These are phyloP conservation scores for Cerastis rubricosa DNA, from an alignment of 2,888 invertebrate species.

Conservation along the genomic window DNA sequence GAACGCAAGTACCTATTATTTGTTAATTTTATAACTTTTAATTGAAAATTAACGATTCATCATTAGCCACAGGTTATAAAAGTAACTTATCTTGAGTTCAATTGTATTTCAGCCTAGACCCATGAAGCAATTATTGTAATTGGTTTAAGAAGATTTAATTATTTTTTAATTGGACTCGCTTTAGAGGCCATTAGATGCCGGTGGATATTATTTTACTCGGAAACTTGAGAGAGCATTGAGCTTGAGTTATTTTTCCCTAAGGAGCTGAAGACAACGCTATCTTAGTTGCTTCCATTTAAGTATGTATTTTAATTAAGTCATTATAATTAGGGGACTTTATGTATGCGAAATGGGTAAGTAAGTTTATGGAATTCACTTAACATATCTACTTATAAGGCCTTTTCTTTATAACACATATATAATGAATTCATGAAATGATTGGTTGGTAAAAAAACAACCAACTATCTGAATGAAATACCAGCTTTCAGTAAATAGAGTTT, in stretches of 20 bases:
- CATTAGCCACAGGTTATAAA: constrained; percentile 21
- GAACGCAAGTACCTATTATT: constrained; percentile 43
- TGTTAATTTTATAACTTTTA: constrained; percentile 5
- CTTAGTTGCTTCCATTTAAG: not conserved
- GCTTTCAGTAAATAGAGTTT: too few relatives aligned
- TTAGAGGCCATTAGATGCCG: constrained; percentile 32
- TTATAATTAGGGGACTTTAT: not conserved
- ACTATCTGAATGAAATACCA: not conserved
- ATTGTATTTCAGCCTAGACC: constrained; percentile 53
- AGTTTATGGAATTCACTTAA: not conserved
- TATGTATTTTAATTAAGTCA: constrained; percentile 20
- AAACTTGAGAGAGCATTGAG: constrained; percentile 7
- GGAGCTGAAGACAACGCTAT: constrained; percentile 17
- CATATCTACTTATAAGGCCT: not conserved
- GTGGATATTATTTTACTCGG: constrained; percentile 40
- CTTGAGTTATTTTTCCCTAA: constrained; percentile 36
- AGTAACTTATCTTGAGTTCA: constrained; percentile 17
- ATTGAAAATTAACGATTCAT: constrained; percentile 39
- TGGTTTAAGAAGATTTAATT: constrained; percentile 27
- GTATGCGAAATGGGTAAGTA: not conserved
- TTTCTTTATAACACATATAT: not conserved
- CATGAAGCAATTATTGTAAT: constrained; percentile 42
- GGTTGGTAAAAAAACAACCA: too few relatives aligned
- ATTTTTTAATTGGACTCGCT: constrained; percentile 39
- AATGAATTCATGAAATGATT: not conserved